Base-by-base conservation (phyloP, 1,140 invertebrate genomes). In the Cepaea nemoralis region DNA sequence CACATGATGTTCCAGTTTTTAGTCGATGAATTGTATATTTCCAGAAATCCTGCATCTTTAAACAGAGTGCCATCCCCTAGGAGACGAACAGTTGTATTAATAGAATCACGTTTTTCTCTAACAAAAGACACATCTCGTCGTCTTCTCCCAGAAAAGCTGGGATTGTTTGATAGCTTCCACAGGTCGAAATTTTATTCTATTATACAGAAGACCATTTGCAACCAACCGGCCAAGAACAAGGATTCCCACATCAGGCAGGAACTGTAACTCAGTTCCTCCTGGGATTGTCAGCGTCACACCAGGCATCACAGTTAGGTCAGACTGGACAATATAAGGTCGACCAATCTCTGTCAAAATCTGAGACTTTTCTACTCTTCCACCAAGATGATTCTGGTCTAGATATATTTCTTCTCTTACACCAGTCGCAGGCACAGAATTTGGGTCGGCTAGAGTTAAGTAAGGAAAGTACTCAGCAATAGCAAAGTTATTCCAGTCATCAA, bases 401-500 rank as follows among this genome's bases (percentile, higher is more conserved):
- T 84, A 76, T 33, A 86, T 35, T n/a, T 86, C 80, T 12, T 86
- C 79, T 73, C 84, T 78, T 14, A 73, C 88, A 94, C 94, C 55
- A 94, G 93, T 83, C 55, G 85, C 63, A 22, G 86, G 27, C 37
- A 81, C 76, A 63, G 87, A 86, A 75, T 88, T 84, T 63, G 90
- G 87, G 83, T 89, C 87, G 33, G 89, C 83, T 19, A 81, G 82
- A 10, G 87, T 85, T n/a, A 99, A 93, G 91, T 95, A 99, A 0
- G 98, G 98, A 80, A 94, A 93, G 91, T 95, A 99, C 31, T 95
- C 93, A 0, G 97, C 97, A 50, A 98, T 94, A 0, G 97, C 97
- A 90, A 97, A 98, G 91, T 97, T 97, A 89, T 99, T 99, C 98
- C 98, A 99, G 89, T 99, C 98, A 91, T 99, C 97, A 92, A 99